Conservation (phyloP, 1,140 invertebrate genomes). For the Halictus rubicundus region DNA sequence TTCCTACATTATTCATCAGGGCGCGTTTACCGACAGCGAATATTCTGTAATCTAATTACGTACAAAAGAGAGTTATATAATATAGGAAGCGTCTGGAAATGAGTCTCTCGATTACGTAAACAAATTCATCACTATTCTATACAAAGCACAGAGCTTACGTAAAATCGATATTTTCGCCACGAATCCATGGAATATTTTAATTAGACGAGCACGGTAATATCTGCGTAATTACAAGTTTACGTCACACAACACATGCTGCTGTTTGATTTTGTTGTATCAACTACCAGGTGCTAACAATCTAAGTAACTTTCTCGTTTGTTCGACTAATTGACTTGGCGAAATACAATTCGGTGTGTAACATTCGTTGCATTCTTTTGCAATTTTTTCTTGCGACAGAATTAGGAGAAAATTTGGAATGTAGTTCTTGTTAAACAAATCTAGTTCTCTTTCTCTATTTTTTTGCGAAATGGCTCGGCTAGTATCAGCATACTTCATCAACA, state of each 20-base stretch:
- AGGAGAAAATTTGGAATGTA: too few species aligned
- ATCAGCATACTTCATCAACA: too few species aligned
- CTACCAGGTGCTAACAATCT: background rate
- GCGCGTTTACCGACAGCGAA: background rate
- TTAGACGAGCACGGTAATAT: background rate
- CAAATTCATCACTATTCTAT: background rate
- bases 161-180: background rate
- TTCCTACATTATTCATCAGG: too few species aligned
- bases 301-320: background rate
- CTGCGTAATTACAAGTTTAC: background rate
- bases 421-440: too few species aligned
- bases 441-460: too few species aligned
- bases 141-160: background rate
- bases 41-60: constrained; percentile 5
- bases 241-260: background rate
- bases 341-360: too few species aligned
- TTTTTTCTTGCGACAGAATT: too few species aligned
- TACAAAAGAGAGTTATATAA: constrained; percentile 15
- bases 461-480: too few species aligned
- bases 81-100: background rate
- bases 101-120: constrained; percentile 8
- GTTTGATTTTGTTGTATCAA: background rate
- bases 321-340: background rate
- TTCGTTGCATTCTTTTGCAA: too few species aligned
- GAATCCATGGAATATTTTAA: constrained; percentile 3